These are phyloP conservation scores for Poeciliopsis paucimaculata DNA, from an alignment of 2,797 vertebrate genomes.

Conservation along the genomic window DNA sequence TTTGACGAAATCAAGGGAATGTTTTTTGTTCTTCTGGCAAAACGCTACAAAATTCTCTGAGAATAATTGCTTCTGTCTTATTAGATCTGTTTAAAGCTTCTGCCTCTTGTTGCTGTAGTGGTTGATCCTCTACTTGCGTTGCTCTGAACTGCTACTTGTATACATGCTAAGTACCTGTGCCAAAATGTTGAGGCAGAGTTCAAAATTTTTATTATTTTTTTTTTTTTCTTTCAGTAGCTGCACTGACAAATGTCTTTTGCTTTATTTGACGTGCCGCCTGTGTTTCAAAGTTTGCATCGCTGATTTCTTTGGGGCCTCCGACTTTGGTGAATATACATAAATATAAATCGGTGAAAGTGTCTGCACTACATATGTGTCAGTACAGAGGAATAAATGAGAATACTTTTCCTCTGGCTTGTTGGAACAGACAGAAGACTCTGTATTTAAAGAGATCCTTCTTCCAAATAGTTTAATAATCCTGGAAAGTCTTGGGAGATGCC, in stretches of 20 bases:
- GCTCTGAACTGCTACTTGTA: slow-evolving; percentile 57
- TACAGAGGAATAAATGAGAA: slow-evolving; percentile 24
- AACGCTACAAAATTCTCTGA: slow-evolving; percentile 30
- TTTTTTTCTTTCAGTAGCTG: slow-evolving; percentile 19
- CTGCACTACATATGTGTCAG: slow-evolving; percentile 4
- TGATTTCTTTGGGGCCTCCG: slow-evolving; percentile 29
- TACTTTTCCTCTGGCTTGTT: slow-evolving; percentile 17
- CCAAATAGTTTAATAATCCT: slow-evolving; percentile 26
- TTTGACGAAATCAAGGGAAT: slow-evolving; percentile 48
- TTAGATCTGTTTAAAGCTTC: slow-evolving; percentile 53
- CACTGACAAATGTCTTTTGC: slow-evolving; percentile 34
- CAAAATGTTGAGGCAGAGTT: slow-evolving; percentile 66
- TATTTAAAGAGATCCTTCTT: slow-evolving; percentile 19
- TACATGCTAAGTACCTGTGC: slow-evolving; percentile 72
- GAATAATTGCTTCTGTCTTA: slow-evolving; percentile 43
- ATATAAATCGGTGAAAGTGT: slow-evolving; percentile 14
- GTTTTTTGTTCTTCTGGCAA: slow-evolving; percentile 27
- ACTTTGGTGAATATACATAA: slow-evolving; percentile 44
- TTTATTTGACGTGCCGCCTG: slow-evolving; percentile 44
- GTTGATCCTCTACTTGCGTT: slow-evolving; percentile 57
- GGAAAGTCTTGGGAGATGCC: slow-evolving; percentile 39
- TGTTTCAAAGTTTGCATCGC: slow-evolving; percentile 11
- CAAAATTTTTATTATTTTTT: slow-evolving; percentile 11
- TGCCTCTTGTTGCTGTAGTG: slow-evolving; percentile 55
- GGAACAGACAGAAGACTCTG: background rate